These are phyloP conservation scores for Chesias legatella DNA, from an alignment of 2,888 invertebrate species.

Conservation along the genomic window DNA sequence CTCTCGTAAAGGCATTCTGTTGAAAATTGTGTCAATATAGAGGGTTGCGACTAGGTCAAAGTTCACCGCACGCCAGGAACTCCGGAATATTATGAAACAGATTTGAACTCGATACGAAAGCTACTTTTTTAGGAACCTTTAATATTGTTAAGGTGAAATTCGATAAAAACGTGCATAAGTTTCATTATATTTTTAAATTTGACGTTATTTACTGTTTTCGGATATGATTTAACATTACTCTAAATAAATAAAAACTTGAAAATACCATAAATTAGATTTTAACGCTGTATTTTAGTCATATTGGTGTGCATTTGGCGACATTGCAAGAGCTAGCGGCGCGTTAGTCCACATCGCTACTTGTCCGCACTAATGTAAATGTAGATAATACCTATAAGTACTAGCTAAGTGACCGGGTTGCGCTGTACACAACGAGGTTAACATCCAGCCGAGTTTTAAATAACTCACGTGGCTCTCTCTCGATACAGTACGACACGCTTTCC, in stretches of 20 bases:
- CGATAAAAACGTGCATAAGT: too few species aligned
- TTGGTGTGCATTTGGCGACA: constrained; percentile 41
- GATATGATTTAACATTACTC: too few species aligned
- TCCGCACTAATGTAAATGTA: constrained; percentile 74
- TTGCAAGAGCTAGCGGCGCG: constrained; percentile 54
- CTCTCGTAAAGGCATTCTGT: too few species aligned
- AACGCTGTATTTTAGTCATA: too few species aligned
- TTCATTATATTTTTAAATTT: too few species aligned
- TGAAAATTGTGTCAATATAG: neutral
- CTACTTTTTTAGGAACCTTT: too few species aligned
- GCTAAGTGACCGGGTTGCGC: constrained; percentile 73
- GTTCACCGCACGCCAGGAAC: neutral
- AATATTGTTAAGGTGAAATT: too few species aligned
- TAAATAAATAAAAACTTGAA: too few species aligned
- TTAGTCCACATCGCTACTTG: constrained; percentile 69
- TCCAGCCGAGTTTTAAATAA: constrained; percentile 57
- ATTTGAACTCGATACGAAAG: too few species aligned
- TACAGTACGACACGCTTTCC: constrained; percentile 42
- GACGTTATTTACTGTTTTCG: too few species aligned
- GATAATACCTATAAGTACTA: constrained; percentile 67
- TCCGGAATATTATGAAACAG: too few species aligned
- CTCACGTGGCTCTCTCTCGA: constrained; percentile 38
- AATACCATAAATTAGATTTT: too few species aligned
- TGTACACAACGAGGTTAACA: constrained; percentile 67
- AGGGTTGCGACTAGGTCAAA: constrained; percentile 3